Evolutionary conservation across 2,113 vertebrate species (phyloP), one percentile per base, ranked within the genome.

Genomic region (Grallaria varia): DNA sequence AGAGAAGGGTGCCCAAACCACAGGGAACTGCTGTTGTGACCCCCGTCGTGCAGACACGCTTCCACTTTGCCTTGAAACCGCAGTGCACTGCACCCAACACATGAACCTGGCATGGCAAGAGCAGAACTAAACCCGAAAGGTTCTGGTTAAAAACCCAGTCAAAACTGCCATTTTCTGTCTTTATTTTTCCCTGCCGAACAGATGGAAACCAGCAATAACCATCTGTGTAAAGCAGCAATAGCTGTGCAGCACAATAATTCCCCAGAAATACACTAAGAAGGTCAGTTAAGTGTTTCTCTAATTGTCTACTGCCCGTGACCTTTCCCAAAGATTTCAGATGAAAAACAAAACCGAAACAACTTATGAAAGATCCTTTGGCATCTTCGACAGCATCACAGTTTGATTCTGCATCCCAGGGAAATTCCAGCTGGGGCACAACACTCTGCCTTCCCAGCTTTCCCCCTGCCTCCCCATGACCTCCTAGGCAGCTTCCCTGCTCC

Each of bases 201-300:
- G 93, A 90, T 93, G 91, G 95, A 93, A 94, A 88, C 60, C 79
- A 96, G 93, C 91, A 96, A 95, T 91, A 95, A 91, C 92, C 93
- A 96, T 91, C 93, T 94, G 95, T 49, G 79, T 81, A 80, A 94
- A 93, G 73, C 92, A 60, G 92, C 90, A 64, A 59, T 92, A 90
- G 84, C 79, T 74, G 66, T 31, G 78, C 89, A 86, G 81, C 89
- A 90, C 88, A 94, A 27, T 83, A 89, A 87, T 59, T 71, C 80
- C 90, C 87, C 78, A 94, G 50, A 96, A 90, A 94, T 84, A 95
- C 85, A 92, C 72, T 92, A 95, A 92, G 90, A 80, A 85, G 89
- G 91, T 79, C 91, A 92, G 27, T 74, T 55, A 87, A 74, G 74
- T 40, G 84, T 92, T 90, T 93, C 93, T 80, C 71, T 94, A 83